These are phyloP conservation scores for Cheilosia variabilis DNA, from an alignment of 2,888 invertebrate genomes.

Conservation along the genomic window DNA sequence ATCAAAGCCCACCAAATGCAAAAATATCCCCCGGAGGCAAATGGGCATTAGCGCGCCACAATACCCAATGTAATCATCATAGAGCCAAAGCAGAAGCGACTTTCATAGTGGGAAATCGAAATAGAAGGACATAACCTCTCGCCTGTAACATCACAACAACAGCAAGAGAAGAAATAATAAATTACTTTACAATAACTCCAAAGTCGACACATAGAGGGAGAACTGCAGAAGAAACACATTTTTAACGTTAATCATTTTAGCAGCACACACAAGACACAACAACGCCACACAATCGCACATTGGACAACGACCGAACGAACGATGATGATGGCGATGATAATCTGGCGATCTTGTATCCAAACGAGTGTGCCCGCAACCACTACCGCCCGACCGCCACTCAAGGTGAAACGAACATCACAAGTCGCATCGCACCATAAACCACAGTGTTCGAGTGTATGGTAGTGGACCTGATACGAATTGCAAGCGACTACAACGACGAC, in stretches of 20 bases:
- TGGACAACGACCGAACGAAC: conserved; percentile 66
- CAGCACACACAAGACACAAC: conserved; percentile 44
- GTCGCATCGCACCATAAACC: conserved; percentile 71
- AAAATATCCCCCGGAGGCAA: conserved; percentile 45
- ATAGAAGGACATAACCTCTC: conserved; percentile 63
- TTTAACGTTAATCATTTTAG: conserved; percentile 75
- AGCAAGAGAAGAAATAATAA: conserved; percentile 64
- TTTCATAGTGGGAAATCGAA: conserved; percentile 46
- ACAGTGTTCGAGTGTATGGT: conserved; percentile 31
- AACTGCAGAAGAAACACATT: conserved; percentile 52
- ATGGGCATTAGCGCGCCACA: conserved; percentile 47
- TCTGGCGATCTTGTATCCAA: conserved; percentile 72
- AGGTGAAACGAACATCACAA: conserved; percentile 67
- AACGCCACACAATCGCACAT: conserved; percentile 62
- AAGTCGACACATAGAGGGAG: conserved; percentile 68
- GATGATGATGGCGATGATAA: conserved; percentile 75
- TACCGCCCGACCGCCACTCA: conserved; percentile 23
- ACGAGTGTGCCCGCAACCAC: conserved; percentile 45
- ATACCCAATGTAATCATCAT: conserved; percentile 59
- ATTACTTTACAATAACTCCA: conserved; percentile 75
- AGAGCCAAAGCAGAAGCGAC: conserved; percentile 52
- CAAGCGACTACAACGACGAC: conserved; percentile 56
- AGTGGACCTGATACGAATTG: conserved; percentile 68
- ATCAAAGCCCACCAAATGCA: conserved; percentile 36
- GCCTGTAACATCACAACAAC: conserved; percentile 39